Conservation (phyloP, 2,888 invertebrate genomes). For the Lithophane ornitopus region DNA sequence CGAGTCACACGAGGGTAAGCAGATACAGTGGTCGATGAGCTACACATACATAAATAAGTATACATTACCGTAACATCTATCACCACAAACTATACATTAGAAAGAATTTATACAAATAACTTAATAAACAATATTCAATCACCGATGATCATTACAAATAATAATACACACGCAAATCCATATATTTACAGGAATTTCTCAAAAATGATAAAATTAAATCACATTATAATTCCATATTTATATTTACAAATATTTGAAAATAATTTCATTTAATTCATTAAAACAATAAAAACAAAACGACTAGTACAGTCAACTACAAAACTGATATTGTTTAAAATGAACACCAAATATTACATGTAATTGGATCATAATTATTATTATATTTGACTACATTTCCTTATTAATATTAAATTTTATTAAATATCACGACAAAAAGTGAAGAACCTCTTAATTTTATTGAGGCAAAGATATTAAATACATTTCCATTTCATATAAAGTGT, state of each 20-base stretch:
- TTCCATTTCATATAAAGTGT: constrained; percentile 29
- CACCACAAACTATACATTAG: constrained; percentile 86
- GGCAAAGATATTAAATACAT: constrained; percentile 46
- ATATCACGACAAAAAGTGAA: constrained; percentile 49
- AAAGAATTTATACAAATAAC: constrained; percentile 85
- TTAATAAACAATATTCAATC: constrained; percentile 79
- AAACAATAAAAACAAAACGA: constrained; percentile 61
- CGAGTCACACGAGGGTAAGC: constrained; percentile 67
- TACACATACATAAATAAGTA: constrained; percentile 78
- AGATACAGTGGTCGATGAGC: constrained; percentile 71
- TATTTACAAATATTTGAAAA: constrained; percentile 83
- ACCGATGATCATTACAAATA: constrained; percentile 76
- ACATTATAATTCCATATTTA: constrained; percentile 77
- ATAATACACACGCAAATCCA: constrained; percentile 84
- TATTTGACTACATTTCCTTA: constrained; percentile 45
- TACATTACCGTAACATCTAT: constrained; percentile 79
- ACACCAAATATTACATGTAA: constrained; percentile 20
- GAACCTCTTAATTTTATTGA: constrained; percentile 37
- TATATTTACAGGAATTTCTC: constrained; percentile 85
- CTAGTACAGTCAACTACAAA: constrained; percentile 48
- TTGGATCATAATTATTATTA: constrained; percentile 22
- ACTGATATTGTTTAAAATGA: constrained; percentile 31
- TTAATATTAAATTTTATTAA: constrained; percentile 43
- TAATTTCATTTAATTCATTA: constrained; percentile 66
- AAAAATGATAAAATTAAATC: constrained; percentile 81